Evolutionary conservation across 2,113 vertebrate genomes (phyloP).

Genomic region (Seriola aureovittata): DNA sequence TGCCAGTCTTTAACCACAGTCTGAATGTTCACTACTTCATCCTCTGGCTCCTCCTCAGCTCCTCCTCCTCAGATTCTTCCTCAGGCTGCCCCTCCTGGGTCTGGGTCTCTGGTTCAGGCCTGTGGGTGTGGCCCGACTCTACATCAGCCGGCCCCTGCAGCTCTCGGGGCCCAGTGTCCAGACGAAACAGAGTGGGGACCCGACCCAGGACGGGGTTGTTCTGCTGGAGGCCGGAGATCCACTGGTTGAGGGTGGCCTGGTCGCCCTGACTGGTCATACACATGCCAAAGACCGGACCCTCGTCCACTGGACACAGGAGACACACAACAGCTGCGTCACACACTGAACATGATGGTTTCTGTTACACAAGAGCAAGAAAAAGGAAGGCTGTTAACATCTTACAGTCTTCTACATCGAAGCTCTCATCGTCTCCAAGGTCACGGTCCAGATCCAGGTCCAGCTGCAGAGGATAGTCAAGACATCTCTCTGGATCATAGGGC

Average conservation of each 20-base stretch:
- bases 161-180: constrained; percentile 75
- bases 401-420: constrained; percentile 90
- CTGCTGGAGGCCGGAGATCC: constrained; percentile 91
- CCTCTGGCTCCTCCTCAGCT: constrained; percentile 51
- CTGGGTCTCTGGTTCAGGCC: constrained; percentile 1
- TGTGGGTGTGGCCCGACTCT: constrained; percentile 1
- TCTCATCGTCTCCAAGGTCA: constrained; percentile 85
- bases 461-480: constrained; percentile 86
- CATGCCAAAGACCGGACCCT: constrained; percentile 90
- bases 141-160: constrained; percentile 31
- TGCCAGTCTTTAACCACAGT: neutral
- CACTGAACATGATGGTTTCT: neutral
- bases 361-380: fast-evolving
- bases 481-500: constrained; percentile 87
- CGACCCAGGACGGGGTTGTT: constrained; percentile 86
- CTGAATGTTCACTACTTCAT: constrained; percentile 66
- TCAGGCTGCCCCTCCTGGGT: neutral
- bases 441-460: constrained; percentile 87
- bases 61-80: constrained; percentile 62
- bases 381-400: constrained; percentile 40
- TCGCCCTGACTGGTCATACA: constrained; percentile 88
- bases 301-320: constrained; percentile 85
- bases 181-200: constrained; percentile 89
- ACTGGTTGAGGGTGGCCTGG: constrained; percentile 87
- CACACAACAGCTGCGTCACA: constrained; percentile 4